Evolutionary conservation across 2,797 vertebrate genomes (phyloP), one percentile per base, ranked within the genome.

Genomic region (Micrastur ruficollis): DNA sequence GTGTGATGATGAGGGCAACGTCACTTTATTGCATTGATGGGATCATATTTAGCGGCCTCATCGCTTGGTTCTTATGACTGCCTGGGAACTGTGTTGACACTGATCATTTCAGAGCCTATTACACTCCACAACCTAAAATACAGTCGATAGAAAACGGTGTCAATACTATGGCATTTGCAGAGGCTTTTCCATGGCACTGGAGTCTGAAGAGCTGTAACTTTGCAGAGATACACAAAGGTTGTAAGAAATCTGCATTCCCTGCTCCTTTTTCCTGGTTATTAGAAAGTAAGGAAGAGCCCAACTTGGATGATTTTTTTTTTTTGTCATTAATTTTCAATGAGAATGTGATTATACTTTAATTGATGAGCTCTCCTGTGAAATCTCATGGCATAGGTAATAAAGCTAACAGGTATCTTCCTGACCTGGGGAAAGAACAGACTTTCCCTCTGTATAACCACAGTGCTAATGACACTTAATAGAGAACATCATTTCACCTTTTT

Each of bases 351-450:
- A 90, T 73, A 55, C 75, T 92, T 81, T 96, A 94, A 94, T 90
- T 95, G 94, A 95, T 96, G 87, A 97, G 95, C 90, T 86, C 74
- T 94, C 71, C 71, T 93, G 78, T 89, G 96, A 95, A 96, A 95
- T 55, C 80, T 94, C 94, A 62, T 50, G 76, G 38, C 75, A 82
- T 7, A 87, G 84, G 65, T 89, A 94, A 96, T 94, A 91, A 87
- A 91, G 78, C 58, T 87, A 92, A 91, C 95, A 86, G 86, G 96
- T 97, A 97, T 92, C 84, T 95, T 95, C 90, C 75, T 91, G 86
- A 84, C 91, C 89, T 47, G 27, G 56, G 81, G 86, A 94, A 94
- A 89, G 93, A 95, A 79, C 67, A 90, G 86, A 49, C 91, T 84
- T 96, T 97, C 59, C 59, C 71, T 73, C 55, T 50, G 42, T 81